Percentiles rank a stretch among this genome's conserved stretches.
phyloP scores from a whole-genome alignment of 1,140 invertebrate species.

The Drosophila sulfurigaster region DNA sequence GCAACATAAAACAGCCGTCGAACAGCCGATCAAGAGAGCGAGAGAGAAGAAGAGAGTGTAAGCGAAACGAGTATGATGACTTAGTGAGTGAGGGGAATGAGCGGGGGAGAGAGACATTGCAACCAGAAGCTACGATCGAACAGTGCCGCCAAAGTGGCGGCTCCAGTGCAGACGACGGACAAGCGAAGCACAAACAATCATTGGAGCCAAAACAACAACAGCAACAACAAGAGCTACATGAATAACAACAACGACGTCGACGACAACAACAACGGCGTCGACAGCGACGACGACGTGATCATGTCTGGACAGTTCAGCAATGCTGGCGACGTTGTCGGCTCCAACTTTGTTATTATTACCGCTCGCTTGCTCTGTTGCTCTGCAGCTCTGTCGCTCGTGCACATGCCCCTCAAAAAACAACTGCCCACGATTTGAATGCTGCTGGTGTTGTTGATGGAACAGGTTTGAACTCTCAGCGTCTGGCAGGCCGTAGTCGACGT shows the following conservation, averaged over 20 bases:
- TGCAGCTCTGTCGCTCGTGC: constrained; percentile 44
- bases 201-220: constrained; percentile 59
- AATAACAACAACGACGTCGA: constrained; percentile 35
- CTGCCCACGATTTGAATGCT: constrained; percentile 54
- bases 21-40: constrained; percentile 5
- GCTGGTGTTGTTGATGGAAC: constrained; percentile 54
- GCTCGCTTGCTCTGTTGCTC: constrained; percentile 44
- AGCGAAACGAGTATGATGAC: background rate
- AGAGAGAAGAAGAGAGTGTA: background rate
- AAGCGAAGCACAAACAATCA: constrained; percentile 68
- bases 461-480: constrained; percentile 67
- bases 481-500: constrained; percentile 21
- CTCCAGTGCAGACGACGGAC: constrained; percentile 54
- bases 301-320: constrained; percentile 76
- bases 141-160: constrained; percentile 73
- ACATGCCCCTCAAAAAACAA: constrained; percentile 62
- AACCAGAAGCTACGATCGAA: constrained; percentile 78
- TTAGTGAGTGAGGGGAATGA: too few species aligned
- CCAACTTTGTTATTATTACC: constrained; percentile 79
- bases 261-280: constrained; percentile 37
- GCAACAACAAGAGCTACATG: constrained; percentile 21
- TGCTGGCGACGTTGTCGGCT: constrained; percentile 78
- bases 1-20: constrained; percentile 72
- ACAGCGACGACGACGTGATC: constrained; percentile 65
- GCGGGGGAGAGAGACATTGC: constrained; percentile 53